Evolutionary conservation across 2,888 invertebrate genomes (phyloP).

Genomic region (Hypsopygia costalis): DNA sequence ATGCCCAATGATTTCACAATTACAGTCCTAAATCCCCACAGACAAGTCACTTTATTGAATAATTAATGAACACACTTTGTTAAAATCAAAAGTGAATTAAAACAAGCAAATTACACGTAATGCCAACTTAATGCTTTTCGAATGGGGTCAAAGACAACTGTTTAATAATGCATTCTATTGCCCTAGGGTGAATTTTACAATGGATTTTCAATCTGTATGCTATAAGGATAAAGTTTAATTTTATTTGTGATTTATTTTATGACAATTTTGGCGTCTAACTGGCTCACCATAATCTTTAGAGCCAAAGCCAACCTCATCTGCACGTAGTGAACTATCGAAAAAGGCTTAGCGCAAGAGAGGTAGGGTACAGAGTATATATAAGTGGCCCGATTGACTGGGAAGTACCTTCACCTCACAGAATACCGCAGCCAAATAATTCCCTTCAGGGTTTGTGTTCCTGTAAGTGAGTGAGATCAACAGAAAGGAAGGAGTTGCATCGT

Average conservation of each 20-base stretch:
- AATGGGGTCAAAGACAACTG: conserved; percentile 68
- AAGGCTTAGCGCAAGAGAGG: too few relatives aligned
- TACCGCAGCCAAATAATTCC: too few relatives aligned
- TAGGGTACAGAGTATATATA: too few relatives aligned
- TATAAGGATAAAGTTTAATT: conserved; percentile 6
- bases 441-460: too few relatives aligned
- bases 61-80: conserved; percentile 68
- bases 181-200: conserved; percentile 25
- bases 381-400: too few relatives aligned
- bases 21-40: conserved; percentile 9
- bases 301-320: too few relatives aligned
- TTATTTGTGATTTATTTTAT: conserved; percentile 17
- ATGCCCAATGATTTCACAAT: conserved; percentile 15
- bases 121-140: conserved; percentile 59
- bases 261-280: conserved; percentile 38
- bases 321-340: too few relatives aligned
- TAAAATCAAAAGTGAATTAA: conserved; percentile 74
- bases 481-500: too few relatives aligned
- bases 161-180: conserved; percentile 69
- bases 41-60: conserved; percentile 43
- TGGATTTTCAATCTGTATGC: conserved; percentile 22
- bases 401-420: too few relatives aligned
- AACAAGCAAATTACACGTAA: conserved; percentile 73
- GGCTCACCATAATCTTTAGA: too few relatives aligned
- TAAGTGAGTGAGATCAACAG: too few relatives aligned